A percentile compares a stretch with the other conserved stretches of the same genome.
phyloP scores from a whole-genome alignment of 2,113 vertebrate genomes.

The Chionodraco myersi region DNA sequence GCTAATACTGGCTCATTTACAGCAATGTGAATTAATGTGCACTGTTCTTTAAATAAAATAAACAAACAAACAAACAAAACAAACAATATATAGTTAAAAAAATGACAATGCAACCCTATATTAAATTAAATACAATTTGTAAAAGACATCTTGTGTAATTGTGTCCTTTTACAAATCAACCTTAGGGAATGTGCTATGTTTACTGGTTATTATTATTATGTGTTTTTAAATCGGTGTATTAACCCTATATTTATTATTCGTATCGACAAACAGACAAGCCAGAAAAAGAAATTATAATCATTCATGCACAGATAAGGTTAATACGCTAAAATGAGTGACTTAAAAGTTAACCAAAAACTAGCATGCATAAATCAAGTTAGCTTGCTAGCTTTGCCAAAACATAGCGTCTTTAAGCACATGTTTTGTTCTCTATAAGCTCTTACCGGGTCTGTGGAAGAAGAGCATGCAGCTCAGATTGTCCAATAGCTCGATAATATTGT shows the following conservation, averaged over 20 bases:
- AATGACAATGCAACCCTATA: not conserved
- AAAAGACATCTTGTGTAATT: not conserved
- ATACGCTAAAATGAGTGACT: not conserved
- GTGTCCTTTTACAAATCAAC: not conserved
- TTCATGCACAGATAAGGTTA: not conserved
- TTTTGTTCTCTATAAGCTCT: not conserved
- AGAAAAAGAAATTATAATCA: not conserved
- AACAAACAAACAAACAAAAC: no score
- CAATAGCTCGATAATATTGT: constrained; percentile 75
- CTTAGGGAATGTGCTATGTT: no score
- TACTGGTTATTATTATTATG: not conserved
- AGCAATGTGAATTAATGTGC: no score
- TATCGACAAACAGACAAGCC: not conserved
- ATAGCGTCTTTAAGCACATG: not conserved
- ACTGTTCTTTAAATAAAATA: no score
- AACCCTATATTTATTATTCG: not conserved
- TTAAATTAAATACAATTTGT: not conserved
- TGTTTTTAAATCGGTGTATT: not conserved
- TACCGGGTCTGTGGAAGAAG: constrained; percentile 80
- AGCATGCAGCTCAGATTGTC: constrained; percentile 77
- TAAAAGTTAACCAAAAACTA: not conserved
- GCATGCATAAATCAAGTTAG: not conserved
- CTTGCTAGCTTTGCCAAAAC: not conserved
- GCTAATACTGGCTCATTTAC: no score
- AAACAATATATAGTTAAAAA: not conserved